Percentiles rank a stretch among this genome's conserved stretches.
Evolutionary conservation across 2,888 invertebrate species (phyloP).

Genomic region (Trachelus troglodyta): DNA sequence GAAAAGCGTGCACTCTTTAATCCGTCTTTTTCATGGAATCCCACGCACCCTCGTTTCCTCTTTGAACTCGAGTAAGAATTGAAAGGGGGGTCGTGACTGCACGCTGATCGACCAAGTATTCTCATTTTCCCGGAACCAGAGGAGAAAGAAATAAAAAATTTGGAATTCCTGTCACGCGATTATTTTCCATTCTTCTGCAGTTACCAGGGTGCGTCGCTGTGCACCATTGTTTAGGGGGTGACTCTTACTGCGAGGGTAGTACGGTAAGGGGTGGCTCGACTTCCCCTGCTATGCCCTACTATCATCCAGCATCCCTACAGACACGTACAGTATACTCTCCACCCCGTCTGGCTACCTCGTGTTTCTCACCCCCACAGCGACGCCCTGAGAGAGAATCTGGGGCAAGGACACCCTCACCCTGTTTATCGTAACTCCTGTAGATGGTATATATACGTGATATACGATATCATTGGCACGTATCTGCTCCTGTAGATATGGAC

Average conservation of each 20-base stretch:
- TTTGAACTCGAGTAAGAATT: not conserved
- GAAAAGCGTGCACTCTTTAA: not conserved
- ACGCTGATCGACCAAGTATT: not conserved
- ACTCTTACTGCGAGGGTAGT: not conserved
- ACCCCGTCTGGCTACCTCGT: conserved; percentile 24
- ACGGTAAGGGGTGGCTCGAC: not conserved
- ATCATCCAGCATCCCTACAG: conserved; percentile 10
- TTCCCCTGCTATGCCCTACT: conserved; percentile 38
- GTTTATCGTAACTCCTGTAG: not conserved
- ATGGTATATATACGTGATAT: not conserved
- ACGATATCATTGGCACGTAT: not conserved
- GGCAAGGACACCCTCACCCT: conserved; percentile 50
- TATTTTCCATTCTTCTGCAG: not conserved
- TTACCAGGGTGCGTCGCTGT: not conserved
- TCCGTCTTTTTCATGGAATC: not conserved
- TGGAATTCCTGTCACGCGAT: not conserved
- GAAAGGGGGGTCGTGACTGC: not conserved
- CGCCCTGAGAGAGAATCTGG: conserved; percentile 43
- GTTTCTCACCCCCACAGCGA: conserved; percentile 17
- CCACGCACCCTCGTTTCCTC: not conserved
- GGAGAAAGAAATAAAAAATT: not conserved
- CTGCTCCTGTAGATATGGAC: not conserved
- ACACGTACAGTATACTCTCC: not conserved
- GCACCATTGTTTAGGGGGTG: not conserved
- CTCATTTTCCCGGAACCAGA: not conserved